Evolutionary conservation across 2,113 vertebrate genomes (phyloP), one percentile per base, ranked within the genome.

Genomic region (Ptyas mucosa): DNA sequence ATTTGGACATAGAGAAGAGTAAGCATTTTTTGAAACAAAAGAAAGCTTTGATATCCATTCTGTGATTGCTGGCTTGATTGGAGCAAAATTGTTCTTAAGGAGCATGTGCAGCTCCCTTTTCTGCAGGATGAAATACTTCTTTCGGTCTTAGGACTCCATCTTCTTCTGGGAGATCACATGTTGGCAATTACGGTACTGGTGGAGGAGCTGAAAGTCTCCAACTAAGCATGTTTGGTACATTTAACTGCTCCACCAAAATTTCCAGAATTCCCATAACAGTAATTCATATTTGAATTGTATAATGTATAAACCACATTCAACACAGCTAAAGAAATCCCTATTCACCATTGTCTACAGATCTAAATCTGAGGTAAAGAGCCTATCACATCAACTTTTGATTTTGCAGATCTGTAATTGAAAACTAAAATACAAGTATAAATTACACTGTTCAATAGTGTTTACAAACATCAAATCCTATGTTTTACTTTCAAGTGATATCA

Each of bases 21-120:
- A 88, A 93, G 94, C 93, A 7, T 52, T 94, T 69, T 43, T 91
- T 91, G 94, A 29, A 87, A 93, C 89, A 89, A 0, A 89, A 0
- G 1, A 93, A 87, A 93, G 21, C 34, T 91, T 52, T 87, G 14
- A 81, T 15, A 57, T 11, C 1, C 91, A 51, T 54, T 39, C 93
- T 61, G 75, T 51, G 26, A 46, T 1, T 91, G 26, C 43, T 26
- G 20, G 15, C 92, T 90, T 54, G 90, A 92, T 5, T 52, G 88
- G 43, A 91, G 69, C 58, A 93, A 64, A 58, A 93, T 24, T 29
- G 58, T 43, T 43, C n/a, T 89, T 26, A 15, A 81, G 29, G 20
- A 53, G 21, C 7, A 85, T 6, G n/a, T 55, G 64, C n/a, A 1
- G 6, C 54, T 12, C 11, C n/a, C 52, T 4, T 54, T 34, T 34